Base-by-base conservation (phyloP, 53 echinoderm and acorn worm genomes). In the Luidia sarsii region DNA sequence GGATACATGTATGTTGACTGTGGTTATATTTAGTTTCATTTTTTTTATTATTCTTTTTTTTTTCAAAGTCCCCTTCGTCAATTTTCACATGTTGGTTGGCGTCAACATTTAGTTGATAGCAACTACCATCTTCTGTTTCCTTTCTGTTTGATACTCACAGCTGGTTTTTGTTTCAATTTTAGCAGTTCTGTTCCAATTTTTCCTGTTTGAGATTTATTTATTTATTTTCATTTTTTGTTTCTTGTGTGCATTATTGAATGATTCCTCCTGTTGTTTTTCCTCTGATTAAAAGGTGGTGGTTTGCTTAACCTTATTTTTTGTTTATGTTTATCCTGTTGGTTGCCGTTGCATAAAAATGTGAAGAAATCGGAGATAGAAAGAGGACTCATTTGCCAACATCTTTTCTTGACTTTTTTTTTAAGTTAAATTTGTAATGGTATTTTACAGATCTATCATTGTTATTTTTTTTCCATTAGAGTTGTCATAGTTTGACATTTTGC, bases 281-380 rank as follows among this genome's bases (percentile, higher is more conserved):
- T 55, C 54, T 59, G 55, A 61, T 31, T n/a, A 33, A 77, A 45
- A 77, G 77, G 77, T 77, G 77, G 77, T 60, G 77, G 77, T 77
- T 77, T 77, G 77, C 77, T 77, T 77, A 77, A 77, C 77, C 61
- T 77, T 60, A 77, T 43, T 77, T 77, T 77, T 45, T 77, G 77
- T 77, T 75, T 39, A 59, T 60, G 45, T 63, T 35, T 63, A 11
- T 67, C 20, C 32, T 61, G 60, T 60, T 77, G 46, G 45, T 60
- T 59, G 32, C 75, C 59, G n/a, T 57, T 41, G 27, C 18, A 28
- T 59, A 61, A 60, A 77, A n/a, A 55, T 50, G 70, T 70, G 35
- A n/a, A n/a, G n/a, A n/a, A n/a, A n/a, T n/a, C n/a, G n/a, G n/a
- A n/a, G n/a, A n/a, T n/a, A n/a, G n/a, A n/a, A n/a, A n/a, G n/a